A percentile compares a stretch with the other conserved stretches of the same genome.
Evolutionary conservation across 2,888 invertebrate genomes (phyloP).

Genomic region (Eristalis pertinax): DNA sequence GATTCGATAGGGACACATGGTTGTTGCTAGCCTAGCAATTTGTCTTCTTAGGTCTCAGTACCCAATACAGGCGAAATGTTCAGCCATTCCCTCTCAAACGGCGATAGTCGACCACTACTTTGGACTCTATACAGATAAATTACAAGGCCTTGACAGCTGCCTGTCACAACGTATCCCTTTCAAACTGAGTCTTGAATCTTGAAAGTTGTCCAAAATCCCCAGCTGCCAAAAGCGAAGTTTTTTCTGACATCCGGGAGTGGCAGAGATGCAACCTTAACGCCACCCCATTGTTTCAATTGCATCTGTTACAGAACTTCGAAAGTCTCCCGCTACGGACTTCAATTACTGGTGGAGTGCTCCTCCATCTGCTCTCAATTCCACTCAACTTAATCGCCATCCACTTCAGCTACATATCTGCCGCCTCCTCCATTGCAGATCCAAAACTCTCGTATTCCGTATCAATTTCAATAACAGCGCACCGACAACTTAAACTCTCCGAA

Average conservation of each 20-base stretch:
- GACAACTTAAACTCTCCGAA: neutral
- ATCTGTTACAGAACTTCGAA: neutral
- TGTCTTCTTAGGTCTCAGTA: no score
- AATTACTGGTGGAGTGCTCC: neutral
- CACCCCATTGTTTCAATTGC: neutral
- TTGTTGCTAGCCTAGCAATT: no score
- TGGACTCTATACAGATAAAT: no score
- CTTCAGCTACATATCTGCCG: neutral
- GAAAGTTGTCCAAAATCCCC: no score
- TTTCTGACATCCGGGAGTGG: neutral
- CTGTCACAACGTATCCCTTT: no score
- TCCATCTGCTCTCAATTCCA: neutral
- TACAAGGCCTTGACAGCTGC: no score
- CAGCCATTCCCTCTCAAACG: no score
- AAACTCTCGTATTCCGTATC: neutral
- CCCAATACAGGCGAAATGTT: no score
- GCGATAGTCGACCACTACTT: no score
- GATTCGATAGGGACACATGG: no score
- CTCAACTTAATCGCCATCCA: neutral
- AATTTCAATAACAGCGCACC: neutral
- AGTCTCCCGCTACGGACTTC: neutral
- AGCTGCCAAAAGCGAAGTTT: no score
- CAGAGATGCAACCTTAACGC: neutral
- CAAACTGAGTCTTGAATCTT: no score
- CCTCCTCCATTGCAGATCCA: neutral